Conservation (phyloP, 2,113 vertebrate species). For the Paraplagusia blochii region DNA sequence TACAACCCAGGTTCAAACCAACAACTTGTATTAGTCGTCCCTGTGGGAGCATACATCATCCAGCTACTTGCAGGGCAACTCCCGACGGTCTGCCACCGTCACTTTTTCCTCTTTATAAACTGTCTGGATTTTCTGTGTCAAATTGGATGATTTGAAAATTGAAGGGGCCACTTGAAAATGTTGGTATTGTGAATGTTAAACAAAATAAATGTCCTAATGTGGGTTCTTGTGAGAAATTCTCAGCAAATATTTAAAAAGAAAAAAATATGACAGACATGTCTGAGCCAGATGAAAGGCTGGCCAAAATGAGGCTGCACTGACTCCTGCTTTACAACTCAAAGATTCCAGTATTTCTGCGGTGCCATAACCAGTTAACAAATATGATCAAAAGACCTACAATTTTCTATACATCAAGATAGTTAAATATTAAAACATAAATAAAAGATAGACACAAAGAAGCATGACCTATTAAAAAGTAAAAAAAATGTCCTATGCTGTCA, state of each 20-base stretch:
- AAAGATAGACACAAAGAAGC: too few species aligned
- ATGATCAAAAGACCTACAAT: too few species aligned
- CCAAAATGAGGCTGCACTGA: too few species aligned
- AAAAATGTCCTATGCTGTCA: too few species aligned
- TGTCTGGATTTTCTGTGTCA: conserved; percentile 19
- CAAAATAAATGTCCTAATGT: conserved; percentile 29
- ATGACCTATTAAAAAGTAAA: too few species aligned
- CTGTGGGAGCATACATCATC: conserved; percentile 46
- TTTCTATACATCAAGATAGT: too few species aligned
- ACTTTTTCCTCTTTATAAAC: conserved; percentile 52
- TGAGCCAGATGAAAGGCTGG: too few species aligned
- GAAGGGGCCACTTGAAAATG: conserved; percentile 24
- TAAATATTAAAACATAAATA: too few species aligned
- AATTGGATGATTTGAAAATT: conserved; percentile 33
- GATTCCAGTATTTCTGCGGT: not conserved
- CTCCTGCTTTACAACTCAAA: not conserved
- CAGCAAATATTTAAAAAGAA: too few species aligned
- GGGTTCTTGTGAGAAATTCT: conserved; percentile 1
- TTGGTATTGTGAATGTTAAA: conserved; percentile 27
- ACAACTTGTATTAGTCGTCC: conserved; percentile 17
- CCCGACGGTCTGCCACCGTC: conserved; percentile 42
- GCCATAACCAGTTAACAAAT: too few species aligned
- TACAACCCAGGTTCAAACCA: too few species aligned
- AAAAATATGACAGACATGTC: too few species aligned
- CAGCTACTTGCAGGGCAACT: conserved; percentile 40